These are phyloP conservation scores for Apteryx owenii DNA, from an alignment of 2,113 vertebrate species.

Conservation along the genomic window DNA sequence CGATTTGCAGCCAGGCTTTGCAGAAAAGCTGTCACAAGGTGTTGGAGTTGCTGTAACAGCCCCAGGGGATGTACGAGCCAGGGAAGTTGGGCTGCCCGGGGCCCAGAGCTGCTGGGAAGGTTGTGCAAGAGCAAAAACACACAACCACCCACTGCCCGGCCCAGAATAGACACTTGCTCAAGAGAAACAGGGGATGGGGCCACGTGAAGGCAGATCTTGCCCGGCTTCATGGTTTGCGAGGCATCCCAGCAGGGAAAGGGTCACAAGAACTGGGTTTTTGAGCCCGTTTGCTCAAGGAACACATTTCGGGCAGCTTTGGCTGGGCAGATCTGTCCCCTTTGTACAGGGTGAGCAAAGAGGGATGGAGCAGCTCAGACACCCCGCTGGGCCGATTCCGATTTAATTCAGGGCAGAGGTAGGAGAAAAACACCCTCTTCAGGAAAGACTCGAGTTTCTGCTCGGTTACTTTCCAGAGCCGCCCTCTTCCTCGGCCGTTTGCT, in stretches of 20 bases:
- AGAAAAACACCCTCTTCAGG: too few species aligned
- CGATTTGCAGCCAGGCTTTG: fast-evolving
- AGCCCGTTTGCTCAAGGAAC: too few species aligned
- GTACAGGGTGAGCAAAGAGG: too few species aligned
- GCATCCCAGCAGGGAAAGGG: fast-evolving
- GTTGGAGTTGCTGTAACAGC: too few species aligned
- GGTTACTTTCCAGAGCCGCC: too few species aligned
- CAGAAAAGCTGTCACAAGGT: not conserved
- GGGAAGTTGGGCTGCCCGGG: not conserved
- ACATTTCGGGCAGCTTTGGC: not conserved
- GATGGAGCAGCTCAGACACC: too few species aligned
- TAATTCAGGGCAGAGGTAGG: too few species aligned
- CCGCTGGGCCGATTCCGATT: too few species aligned
- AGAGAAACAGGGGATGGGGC: not conserved
- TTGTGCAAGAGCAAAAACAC: not conserved
- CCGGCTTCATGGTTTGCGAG: not conserved
- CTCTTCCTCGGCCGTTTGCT: too few species aligned
- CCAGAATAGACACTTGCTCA: not conserved
- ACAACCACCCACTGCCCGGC: not conserved
- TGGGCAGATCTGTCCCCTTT: too few species aligned
- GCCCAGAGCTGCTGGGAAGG: not conserved
- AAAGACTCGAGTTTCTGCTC: too few species aligned
- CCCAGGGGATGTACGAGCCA: too few species aligned
- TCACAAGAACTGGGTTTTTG: fast-evolving
- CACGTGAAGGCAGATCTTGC: fast-evolving